These are phyloP conservation scores for Agrypnia vestita DNA, from an alignment of 1,140 invertebrate genomes.

Conservation along the genomic window DNA sequence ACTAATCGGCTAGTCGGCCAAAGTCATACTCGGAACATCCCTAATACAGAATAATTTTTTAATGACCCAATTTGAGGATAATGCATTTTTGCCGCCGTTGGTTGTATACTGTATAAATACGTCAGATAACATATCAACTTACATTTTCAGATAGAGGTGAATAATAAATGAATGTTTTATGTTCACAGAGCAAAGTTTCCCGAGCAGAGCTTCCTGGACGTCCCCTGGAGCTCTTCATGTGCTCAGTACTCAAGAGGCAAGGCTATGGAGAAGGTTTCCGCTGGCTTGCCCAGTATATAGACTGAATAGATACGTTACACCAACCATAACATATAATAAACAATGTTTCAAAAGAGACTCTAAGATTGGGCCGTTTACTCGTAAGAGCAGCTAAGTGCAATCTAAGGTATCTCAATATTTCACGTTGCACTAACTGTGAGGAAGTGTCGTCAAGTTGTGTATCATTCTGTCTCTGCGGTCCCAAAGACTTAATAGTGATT, in stretches of 20 bases:
- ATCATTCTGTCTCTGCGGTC: constrained; percentile 1
- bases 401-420: not conserved
- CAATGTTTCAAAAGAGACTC: constrained; percentile 53
- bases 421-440: not conserved
- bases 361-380: constrained; percentile 41
- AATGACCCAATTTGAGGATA: too few relatives aligned
- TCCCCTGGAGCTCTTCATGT: constrained; percentile 99
- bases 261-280: constrained; percentile 99
- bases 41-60: too few relatives aligned
- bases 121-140: not conserved
- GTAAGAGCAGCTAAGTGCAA: constrained; percentile 50
- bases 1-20: too few relatives aligned
- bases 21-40: too few relatives aligned
- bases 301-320: constrained; percentile 76
- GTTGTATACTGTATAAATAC: constrained; percentile 4
- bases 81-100: too few relatives aligned
- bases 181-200: constrained; percentile 90
- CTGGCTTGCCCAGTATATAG: constrained; percentile 99
- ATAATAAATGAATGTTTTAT: not conserved
- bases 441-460: constrained; percentile 17
- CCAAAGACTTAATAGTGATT: constrained; percentile 44
- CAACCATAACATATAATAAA: constrained; percentile 53
- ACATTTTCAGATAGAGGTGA: not conserved
- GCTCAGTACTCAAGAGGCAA: constrained; percentile 98
- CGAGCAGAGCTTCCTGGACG: constrained; percentile 91